phyloP scores from a whole-genome alignment of 2,113 vertebrate genomes.

The Ceuthmochares aereus region DNA sequence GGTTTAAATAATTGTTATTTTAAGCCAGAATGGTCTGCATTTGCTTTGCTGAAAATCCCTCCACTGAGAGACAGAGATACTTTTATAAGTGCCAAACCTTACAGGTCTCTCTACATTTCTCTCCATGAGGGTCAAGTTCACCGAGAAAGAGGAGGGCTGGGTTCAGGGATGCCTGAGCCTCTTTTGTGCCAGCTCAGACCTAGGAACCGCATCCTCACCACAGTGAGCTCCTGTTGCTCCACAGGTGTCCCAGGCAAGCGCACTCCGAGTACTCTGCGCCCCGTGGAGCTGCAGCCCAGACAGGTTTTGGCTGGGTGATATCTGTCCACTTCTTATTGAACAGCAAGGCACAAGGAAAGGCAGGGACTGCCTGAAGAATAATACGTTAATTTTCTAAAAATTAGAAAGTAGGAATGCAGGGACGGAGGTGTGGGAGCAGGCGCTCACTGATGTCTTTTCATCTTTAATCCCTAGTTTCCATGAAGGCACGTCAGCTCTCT shows the following conservation, averaged over 20 bases:
- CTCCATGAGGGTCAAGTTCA: not conserved
- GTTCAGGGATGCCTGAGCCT: not conserved
- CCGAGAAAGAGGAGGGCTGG: not conserved
- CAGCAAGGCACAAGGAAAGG: not conserved
- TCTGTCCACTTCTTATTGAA: not conserved
- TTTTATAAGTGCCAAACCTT: not conserved
- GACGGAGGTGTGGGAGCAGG: not conserved
- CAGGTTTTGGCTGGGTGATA: not conserved
- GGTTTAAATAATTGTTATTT: not conserved
- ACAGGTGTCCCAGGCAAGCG: not conserved
- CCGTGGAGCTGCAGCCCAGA: fast-evolving
- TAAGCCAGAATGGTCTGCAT: not conserved
- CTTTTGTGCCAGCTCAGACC: not conserved
- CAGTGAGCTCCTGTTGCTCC: not conserved
- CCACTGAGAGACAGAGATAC: not conserved
- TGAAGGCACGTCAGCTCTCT: not conserved
- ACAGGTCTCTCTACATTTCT: not conserved
- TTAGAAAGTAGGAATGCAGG: not conserved
- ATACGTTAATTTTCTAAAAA: not conserved
- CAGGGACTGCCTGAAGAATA: not conserved
- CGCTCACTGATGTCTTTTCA: not conserved
- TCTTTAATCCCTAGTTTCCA: not conserved
- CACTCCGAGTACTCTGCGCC: fast-evolving
- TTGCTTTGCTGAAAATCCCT: not conserved
- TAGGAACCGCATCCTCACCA: fast-evolving